These are phyloP conservation scores for Phasianus colchicus DNA, from an alignment of 2,113 vertebrate species.

Conservation along the genomic window DNA sequence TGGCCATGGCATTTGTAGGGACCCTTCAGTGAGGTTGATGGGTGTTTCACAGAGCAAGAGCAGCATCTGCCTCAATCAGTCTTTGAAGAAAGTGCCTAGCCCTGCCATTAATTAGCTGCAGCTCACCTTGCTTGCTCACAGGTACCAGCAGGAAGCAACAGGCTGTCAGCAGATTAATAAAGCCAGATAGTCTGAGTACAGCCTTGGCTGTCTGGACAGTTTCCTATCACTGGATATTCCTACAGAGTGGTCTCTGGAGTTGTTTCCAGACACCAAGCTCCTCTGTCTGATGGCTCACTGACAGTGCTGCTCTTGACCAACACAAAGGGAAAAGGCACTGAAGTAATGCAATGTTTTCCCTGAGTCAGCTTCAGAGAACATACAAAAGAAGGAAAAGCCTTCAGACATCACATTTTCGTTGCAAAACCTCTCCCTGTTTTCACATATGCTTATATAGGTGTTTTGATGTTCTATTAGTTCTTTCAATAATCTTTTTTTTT, in stretches of 20 bases:
- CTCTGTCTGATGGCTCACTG: background rate
- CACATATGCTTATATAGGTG: background rate
- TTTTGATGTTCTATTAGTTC: background rate
- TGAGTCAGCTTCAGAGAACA: background rate
- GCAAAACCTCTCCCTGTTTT: background rate
- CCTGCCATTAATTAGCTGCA: background rate
- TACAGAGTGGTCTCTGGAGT: background rate
- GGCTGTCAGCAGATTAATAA: constrained; percentile 5
- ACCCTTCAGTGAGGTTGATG: background rate
- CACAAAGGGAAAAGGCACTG: background rate
- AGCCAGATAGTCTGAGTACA: background rate
- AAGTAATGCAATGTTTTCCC: background rate
- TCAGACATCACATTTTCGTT: background rate
- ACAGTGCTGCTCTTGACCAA: background rate
- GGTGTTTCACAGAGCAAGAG: background rate
- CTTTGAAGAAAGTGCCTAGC: background rate
- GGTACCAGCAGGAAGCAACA: background rate
- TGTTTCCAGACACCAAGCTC: background rate
- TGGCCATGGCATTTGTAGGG: background rate
- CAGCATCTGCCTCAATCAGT: background rate
- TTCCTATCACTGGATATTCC: background rate
- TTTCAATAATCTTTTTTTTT: background rate
- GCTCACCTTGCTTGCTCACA: background rate
- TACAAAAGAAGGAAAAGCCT: background rate
- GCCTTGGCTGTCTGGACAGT: background rate